These are phyloP conservation scores for Heloderma charlesbogerti DNA, from an alignment of 2,113 vertebrate species.

Conservation along the genomic window DNA sequence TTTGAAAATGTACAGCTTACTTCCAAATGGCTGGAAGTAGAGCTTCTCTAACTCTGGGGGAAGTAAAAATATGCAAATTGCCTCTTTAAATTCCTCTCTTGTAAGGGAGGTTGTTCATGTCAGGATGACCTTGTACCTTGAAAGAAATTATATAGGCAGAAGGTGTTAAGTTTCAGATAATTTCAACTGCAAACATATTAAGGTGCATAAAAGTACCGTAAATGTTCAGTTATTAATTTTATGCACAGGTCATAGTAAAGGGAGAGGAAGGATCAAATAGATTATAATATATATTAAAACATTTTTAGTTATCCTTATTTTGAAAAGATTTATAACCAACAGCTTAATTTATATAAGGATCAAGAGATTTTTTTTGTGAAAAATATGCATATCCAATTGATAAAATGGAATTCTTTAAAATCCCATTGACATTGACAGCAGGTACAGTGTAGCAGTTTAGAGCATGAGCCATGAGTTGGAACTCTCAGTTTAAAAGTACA, in stretches of 20 bases:
- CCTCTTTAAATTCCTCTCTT: slow-evolving; percentile 48
- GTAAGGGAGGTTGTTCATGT: slow-evolving; percentile 51
- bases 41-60: slow-evolving; percentile 25
- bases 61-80: slow-evolving; percentile 57
- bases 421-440: neutral
- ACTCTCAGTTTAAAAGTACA: neutral
- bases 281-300: neutral
- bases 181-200: slow-evolving; percentile 38
- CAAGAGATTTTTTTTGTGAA: neutral
- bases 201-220: neutral
- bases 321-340: neutral
- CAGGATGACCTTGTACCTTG: slow-evolving; percentile 51
- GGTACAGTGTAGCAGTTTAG: neutral
- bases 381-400: neutral
- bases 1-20: slow-evolving; percentile 41
- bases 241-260: neutral
- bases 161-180: slow-evolving; percentile 34
- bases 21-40: slow-evolving; percentile 45
- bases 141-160: slow-evolving; percentile 39
- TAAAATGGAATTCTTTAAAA: neutral
- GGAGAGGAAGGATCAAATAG: neutral
- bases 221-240: slow-evolving; percentile 37
- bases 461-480: neutral
- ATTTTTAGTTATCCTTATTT: slow-evolving; percentile 15
- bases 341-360: slow-evolving; percentile 9